Base-by-base conservation (phyloP, 2,888 invertebrate genomes). In the Diaprepes abbreviatus region DNA sequence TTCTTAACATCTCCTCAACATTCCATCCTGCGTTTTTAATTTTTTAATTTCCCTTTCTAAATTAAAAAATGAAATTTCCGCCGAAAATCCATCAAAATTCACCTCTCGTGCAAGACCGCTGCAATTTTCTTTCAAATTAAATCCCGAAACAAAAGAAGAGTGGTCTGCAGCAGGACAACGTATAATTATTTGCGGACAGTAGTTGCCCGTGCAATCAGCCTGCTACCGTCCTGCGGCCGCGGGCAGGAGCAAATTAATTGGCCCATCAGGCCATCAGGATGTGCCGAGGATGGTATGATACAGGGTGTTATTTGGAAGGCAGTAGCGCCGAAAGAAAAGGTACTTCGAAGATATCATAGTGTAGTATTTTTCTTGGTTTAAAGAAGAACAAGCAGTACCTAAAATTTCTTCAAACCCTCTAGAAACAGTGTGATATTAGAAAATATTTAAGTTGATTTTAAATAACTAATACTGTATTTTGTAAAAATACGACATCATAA, bases 141-240 rank as follows among this genome's bases (percentile, higher is more conserved):
- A 71, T 38, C 65, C 68, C 59, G 36, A 66, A 76, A 75, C 73
- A 72, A 75, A 74, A 75, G 70, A 64, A 72, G 72, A 73, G 36
- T 60, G 71, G 50, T 16, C 64, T 58, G 60, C 59, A 60, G 45
- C 55, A 24, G 66, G 70, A 66, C 70, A 70, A 66, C 66, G 48
- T 70, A 58, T 62, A 70, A 70, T 70, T 70, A 70, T 63, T 57
- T 14, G 77, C 77, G 79, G 81, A 80, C 80, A 79, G 81, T 81
- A 80, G 81, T 81, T 79, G 79, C 79, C 80, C 63, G 52, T 64
- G 72, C 69, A 72, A 72, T 72, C 72, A 72, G 62, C 52, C 72
- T 19, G 72, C 72, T 71, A 71, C 71, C 71, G 71, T 71, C 71
- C 71, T 71, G 71, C 71, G 67, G 64, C 67, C 64, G 43, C 67